A percentile compares a stretch with the other conserved stretches of the same genome.
Conservation (phyloP, 2,113 vertebrate genomes). For the Suricata suricatta region DNA sequence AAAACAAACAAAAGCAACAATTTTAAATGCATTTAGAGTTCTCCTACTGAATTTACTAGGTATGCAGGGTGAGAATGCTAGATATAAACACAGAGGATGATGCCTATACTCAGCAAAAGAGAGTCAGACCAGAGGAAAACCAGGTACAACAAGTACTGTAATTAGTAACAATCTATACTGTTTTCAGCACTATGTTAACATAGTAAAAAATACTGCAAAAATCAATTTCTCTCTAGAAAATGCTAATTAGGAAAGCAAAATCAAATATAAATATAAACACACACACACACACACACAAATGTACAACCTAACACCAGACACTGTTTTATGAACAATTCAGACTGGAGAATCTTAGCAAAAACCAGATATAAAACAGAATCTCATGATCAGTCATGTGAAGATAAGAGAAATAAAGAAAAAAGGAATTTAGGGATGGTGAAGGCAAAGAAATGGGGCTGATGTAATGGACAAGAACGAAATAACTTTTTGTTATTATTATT, state of each 20-base stretch:
- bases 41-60: not conserved
- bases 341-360: not conserved
- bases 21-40: constrained; percentile 11
- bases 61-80: not conserved
- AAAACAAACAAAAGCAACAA: not conserved
- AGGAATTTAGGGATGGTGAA: not conserved
- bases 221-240: not conserved
- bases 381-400: not conserved
- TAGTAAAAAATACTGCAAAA: not conserved
- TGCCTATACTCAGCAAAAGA: not conserved
- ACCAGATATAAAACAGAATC: not conserved
- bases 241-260: not conserved
- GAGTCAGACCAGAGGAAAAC: not conserved
- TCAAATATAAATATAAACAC: not conserved
- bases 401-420: not conserved
- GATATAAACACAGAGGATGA: not conserved
- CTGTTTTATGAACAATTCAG: not conserved
- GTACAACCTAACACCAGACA: not conserved
- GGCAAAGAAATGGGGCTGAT: not conserved
- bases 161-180: not conserved
- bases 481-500: not conserved
- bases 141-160: not conserved
- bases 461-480: not conserved
- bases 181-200: not conserved
- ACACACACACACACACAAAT: not conserved